A percentile compares a stretch with the other conserved stretches of the same genome.
phyloP scores from a whole-genome alignment of 2,888 invertebrate species.

The Eilema sororculum region DNA sequence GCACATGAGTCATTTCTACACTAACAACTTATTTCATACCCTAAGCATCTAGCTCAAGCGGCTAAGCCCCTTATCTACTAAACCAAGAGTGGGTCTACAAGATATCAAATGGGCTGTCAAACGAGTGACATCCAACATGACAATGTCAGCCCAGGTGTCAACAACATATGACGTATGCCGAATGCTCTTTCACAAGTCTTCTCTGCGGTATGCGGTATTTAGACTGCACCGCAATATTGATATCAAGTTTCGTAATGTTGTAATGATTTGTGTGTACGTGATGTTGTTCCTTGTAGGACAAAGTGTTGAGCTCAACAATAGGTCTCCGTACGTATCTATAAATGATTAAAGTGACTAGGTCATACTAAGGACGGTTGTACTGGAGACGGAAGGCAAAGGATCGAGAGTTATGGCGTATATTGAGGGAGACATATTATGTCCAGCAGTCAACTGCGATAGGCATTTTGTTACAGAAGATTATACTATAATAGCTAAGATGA shows the following conservation, averaged over 20 bases:
- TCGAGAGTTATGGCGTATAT: too few species aligned
- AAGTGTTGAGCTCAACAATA: conserved; percentile 15
- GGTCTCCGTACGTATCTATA: background rate
- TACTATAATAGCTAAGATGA: too few species aligned
- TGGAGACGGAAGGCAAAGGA: background rate
- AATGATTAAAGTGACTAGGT: background rate
- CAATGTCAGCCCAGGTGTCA: conserved; percentile 45
- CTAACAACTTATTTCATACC: conserved; percentile 17
- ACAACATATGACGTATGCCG: conserved; percentile 41
- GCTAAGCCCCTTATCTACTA: conserved; percentile 67
- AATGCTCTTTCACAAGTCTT: conserved; percentile 61
- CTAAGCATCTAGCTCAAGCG: conserved; percentile 35
- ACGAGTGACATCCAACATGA: conserved; percentile 45
- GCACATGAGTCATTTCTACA: conserved; percentile 3
- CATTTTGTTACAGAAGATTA: too few species aligned
- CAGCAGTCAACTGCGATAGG: too few species aligned
- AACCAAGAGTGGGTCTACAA: conserved; percentile 61
- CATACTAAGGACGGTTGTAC: background rate
- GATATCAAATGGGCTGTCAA: conserved; percentile 65
- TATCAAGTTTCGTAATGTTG: conserved; percentile 51
- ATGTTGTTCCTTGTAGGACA: conserved; percentile 44
- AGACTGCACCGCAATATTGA: conserved; percentile 47
- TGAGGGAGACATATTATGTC: too few species aligned
- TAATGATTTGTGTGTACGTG: conserved; percentile 47
- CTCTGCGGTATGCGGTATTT: conserved; percentile 49